Evolutionary conservation across 2,113 vertebrate species (phyloP).

Genomic region (Nesospiza acunhae): DNA sequence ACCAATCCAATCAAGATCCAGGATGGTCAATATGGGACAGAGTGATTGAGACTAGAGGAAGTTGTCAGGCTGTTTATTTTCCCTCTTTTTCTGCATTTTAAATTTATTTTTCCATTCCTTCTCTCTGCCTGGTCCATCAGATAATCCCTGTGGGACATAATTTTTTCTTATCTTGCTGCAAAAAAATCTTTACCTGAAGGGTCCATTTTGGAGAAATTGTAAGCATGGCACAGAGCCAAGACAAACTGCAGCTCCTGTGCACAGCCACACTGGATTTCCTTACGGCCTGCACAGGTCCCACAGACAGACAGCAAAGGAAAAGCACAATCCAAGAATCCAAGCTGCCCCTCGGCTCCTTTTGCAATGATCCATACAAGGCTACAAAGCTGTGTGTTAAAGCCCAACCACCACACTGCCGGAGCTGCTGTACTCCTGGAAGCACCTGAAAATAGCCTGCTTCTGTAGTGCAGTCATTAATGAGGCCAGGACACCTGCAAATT

Average conservation of each 20-base stretch:
- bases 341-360: not conserved
- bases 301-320: not conserved
- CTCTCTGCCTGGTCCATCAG: not conserved
- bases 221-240: not conserved
- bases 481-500: slow-evolving; percentile 6
- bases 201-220: not conserved
- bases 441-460: not conserved
- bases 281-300: not conserved
- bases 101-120: not conserved
- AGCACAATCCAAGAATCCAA: not conserved
- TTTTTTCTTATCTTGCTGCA: not conserved
- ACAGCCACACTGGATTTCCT: not conserved
- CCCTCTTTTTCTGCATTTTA: not conserved
- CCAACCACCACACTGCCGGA: not conserved
- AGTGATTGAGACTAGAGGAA: not conserved
- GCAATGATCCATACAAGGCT: not conserved
- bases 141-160: not conserved
- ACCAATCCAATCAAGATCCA: not conserved
- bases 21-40: not conserved
- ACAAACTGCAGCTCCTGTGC: not conserved
- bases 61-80: not conserved
- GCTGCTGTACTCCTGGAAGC: not conserved
- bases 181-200: not conserved
- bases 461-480: not conserved
- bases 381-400: not conserved